Conservation (phyloP, 2,888 invertebrate species). For the Pammene fasciana region DNA sequence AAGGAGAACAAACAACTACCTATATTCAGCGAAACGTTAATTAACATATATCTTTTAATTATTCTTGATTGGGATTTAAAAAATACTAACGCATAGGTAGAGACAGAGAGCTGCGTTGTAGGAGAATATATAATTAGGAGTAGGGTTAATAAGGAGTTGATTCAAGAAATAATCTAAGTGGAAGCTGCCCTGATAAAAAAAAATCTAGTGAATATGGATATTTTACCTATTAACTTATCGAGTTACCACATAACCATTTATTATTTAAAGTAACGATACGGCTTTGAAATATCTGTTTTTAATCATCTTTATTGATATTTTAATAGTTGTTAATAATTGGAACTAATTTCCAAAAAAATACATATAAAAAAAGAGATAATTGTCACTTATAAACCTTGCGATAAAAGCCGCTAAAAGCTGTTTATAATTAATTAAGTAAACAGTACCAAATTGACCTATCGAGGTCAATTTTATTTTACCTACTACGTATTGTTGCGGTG, state of each 20-base stretch:
- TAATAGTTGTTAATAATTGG: conserved; percentile 14
- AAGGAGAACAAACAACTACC: no score
- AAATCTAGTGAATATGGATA: no score
- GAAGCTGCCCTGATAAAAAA: no score
- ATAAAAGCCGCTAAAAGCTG: conserved; percentile 26
- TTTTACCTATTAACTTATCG: no score
- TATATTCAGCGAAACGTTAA: no score
- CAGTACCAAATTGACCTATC: conserved; percentile 22
- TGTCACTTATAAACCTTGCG: conserved; percentile 16
- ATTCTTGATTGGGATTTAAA: no score
- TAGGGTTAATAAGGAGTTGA: no score
- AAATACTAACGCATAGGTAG: no score
- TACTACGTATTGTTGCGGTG: conserved; percentile 6
- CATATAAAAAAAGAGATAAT: conserved; percentile 20
- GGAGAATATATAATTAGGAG: no score
- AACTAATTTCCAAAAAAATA: conserved; percentile 21
- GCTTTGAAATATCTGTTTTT: not conserved
- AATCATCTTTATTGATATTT: conserved; percentile 12
- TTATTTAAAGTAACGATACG: not conserved
- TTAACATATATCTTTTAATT: no score
- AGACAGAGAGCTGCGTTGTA: no score
- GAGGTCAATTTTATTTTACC: conserved; percentile 11
- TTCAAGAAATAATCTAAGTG: no score
- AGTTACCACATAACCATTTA: not conserved
- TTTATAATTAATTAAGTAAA: conserved; percentile 21